Conservation (phyloP, 1,140 invertebrate genomes). For the Macrobrachium nipponense region DNA sequence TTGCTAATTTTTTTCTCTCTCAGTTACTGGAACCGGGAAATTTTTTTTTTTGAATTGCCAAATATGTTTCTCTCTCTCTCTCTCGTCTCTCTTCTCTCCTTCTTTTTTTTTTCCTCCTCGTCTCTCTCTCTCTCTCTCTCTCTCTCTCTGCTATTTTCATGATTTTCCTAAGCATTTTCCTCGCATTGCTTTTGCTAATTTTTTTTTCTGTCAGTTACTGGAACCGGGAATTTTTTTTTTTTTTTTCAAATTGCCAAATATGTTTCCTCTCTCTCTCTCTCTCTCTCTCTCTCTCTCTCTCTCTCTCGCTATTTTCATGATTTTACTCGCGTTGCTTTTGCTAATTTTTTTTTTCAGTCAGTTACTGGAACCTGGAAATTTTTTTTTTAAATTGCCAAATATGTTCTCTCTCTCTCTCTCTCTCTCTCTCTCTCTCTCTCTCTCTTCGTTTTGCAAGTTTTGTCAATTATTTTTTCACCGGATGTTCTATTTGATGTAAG, state of each 20-base stretch:
- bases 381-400: too few relatives aligned
- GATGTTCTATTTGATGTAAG: background rate
- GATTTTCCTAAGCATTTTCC: too few relatives aligned
- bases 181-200: background rate
- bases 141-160: too few relatives aligned
- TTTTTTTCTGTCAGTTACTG: background rate
- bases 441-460: background rate
- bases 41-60: background rate
- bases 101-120: too few relatives aligned
- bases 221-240: too few relatives aligned
- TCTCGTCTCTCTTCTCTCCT: too few relatives aligned
- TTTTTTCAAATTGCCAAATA: background rate
- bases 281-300: background rate
- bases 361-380: too few relatives aligned
- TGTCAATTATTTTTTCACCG: background rate
- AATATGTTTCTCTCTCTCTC: background rate
- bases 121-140: too few relatives aligned
- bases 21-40: background rate
- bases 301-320: too few relatives aligned
- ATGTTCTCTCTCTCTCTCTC: background rate
- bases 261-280: background rate
- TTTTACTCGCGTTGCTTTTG: too few relatives aligned
- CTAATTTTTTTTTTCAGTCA: too few relatives aligned
- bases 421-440: constrained; percentile 15
- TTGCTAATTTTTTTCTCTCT: background rate